These are phyloP conservation scores for Meandrusa payeni DNA, from an alignment of 2,888 invertebrate genomes.

Conservation along the genomic window DNA sequence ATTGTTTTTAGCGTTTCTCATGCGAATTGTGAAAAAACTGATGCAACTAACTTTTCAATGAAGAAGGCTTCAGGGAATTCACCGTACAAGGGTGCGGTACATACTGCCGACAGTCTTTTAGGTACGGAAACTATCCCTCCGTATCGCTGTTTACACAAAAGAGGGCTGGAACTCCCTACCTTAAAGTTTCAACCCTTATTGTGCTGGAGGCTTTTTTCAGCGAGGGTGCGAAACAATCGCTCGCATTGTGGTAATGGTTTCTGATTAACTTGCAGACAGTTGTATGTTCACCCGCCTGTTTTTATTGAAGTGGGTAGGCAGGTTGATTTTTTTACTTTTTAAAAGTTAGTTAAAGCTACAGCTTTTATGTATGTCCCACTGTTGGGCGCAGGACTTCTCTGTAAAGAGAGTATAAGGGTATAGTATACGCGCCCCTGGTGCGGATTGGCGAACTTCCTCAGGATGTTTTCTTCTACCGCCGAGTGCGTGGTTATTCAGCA, in stretches of 20 bases:
- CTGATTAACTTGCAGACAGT: constrained; percentile 10
- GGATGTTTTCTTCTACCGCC: too few relatives aligned
- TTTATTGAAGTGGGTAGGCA: too few relatives aligned
- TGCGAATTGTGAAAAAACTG: too few relatives aligned
- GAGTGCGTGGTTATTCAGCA: too few relatives aligned
- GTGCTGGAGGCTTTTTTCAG: constrained; percentile 10
- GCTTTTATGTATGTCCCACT: too few relatives aligned
- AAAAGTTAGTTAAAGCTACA: too few relatives aligned
- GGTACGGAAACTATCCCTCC: constrained; percentile 16
- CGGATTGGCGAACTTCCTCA: too few relatives aligned
- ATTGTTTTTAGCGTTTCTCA: too few relatives aligned
- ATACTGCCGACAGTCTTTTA: constrained; percentile 11
- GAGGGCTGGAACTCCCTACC: constrained; percentile 17
- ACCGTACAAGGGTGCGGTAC: not conserved
- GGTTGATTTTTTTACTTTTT: too few relatives aligned
- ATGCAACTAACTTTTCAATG: not conserved
- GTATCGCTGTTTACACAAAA: constrained; percentile 18
- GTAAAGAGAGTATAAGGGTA: too few relatives aligned
- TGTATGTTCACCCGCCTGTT: not conserved
- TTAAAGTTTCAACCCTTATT: constrained; percentile 18
- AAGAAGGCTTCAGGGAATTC: constrained; percentile 1
- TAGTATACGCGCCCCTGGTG: too few relatives aligned
- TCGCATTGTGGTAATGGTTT: constrained; percentile 16
- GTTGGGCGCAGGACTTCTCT: too few relatives aligned
- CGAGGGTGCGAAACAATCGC: constrained; percentile 10